Conservation (phyloP, 2,113 vertebrate species). For the Pituophis catenifer region DNA sequence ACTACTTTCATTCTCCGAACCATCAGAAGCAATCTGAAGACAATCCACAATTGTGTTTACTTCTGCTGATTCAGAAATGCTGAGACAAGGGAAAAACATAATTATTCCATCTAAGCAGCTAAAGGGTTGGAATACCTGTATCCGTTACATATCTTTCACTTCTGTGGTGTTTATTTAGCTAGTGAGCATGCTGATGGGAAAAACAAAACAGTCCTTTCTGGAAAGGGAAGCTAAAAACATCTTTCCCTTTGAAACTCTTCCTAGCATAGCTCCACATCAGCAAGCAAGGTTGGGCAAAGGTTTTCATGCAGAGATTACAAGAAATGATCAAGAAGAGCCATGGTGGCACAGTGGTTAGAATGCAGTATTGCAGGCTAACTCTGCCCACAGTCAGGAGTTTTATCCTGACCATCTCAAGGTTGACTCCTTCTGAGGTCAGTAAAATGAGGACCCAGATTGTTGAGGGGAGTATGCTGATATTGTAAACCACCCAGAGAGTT, state of each 20-base stretch:
- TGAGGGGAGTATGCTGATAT: background rate
- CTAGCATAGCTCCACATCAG: background rate
- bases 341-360: background rate
- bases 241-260: background rate
- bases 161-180: background rate
- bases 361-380: background rate
- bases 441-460: background rate
- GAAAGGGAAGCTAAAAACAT: background rate
- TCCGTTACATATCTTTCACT: background rate
- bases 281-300: background rate
- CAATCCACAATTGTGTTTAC: background rate
- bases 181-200: background rate
- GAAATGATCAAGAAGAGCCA: background rate
- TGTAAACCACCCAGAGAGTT: background rate
- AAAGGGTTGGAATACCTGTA: background rate
- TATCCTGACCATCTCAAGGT: background rate
- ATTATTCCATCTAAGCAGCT: background rate
- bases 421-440: background rate
- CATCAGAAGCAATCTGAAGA: background rate
- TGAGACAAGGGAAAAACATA: background rate
- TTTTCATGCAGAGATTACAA: background rate
- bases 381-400: background rate
- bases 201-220: background rate
- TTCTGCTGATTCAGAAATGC: background rate
- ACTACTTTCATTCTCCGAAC: background rate